A percentile compares a stretch with the other conserved stretches of the same genome.
These are phyloP conservation scores for Frankliniella intonsa DNA, from an alignment of 2,888 invertebrate species.

Conservation along the genomic window DNA sequence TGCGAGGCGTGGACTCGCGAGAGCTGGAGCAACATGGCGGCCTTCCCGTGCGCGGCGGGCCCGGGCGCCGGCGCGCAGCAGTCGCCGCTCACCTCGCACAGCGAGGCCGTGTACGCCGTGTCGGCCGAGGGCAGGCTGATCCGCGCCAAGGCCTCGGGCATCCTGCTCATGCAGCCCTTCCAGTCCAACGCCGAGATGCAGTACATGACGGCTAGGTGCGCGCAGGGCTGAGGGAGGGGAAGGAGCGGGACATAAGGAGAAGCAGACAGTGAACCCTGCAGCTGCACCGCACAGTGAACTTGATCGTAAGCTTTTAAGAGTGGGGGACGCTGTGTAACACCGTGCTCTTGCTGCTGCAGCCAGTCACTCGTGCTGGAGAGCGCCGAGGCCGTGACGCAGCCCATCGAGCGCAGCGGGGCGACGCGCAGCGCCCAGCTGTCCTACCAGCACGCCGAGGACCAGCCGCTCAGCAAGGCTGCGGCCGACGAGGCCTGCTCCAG, in stretches of 20 bases:
- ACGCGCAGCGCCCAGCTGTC: not conserved
- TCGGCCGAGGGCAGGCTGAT: not conserved
- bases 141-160: conserved; percentile 19
- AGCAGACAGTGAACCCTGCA: no score
- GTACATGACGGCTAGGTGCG: conserved; percentile 29
- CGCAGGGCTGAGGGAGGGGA: no score
- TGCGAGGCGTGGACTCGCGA: conserved; percentile 43
- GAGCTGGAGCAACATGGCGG: conserved; percentile 43
- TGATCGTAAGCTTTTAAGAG: no score
- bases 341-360: conserved; percentile 1
- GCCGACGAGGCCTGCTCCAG: conserved; percentile 24
- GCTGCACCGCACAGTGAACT: no score
- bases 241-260: no score
- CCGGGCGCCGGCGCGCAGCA: not conserved
- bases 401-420: conserved; percentile 18
- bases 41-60: conserved; percentile 42
- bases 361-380: conserved; percentile 11
- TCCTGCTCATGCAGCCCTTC: conserved; percentile 30
- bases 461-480: conserved; percentile 3
- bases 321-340: not conserved
- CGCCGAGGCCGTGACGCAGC: not conserved
- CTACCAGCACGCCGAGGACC: conserved; percentile 7
- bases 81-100: conserved; percentile 29
- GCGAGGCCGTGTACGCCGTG: conserved; percentile 30
- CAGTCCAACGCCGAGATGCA: conserved; percentile 31